Base-by-base conservation (phyloP, 1,140 invertebrate species). In the Druon quercuslanigerum region DNA sequence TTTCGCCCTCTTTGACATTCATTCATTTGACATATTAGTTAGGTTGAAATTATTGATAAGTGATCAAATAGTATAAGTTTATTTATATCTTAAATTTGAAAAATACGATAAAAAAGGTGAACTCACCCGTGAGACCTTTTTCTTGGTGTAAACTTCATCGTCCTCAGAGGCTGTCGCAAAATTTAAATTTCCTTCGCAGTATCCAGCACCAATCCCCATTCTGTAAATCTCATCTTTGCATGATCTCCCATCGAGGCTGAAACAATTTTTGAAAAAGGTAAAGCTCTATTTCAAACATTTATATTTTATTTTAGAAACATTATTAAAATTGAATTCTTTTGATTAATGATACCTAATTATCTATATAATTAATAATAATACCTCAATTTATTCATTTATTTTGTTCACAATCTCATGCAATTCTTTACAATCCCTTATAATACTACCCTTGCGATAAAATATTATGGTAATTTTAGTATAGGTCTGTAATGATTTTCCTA, bases 101-200 rank as follows among this genome's bases (percentile, higher is more conserved):
- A 51, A 9, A 20, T 17, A 16, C 12, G 4, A 19, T 51, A 7
- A 73, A 73, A 56, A 71, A 17, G 14, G 5, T 19, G 71, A 72
- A 89, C 90, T 90, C 73, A 92, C 91, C 83, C 91, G 89, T 2
- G 91, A 92, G 9, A 92, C 90, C 86, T 92, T 92, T 80, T 92
- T 92, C 85, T 92, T 92, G 3, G 88, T 87, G 25, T 92, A 92
- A 50, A 91, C 86, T 77, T 92, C 91, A 78, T 92, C 91, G 71
- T 92, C 91, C 74, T 92, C 91, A 8, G 90, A 91, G 8, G 90
- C 91, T 17, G 90, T 92, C 7, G 91, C 85, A 73, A 92, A 92
- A 72, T 92, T 92, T 46, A 92, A 79, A 76, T 91, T 91, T 70
- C 89, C 86, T 76, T 91, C 90, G 82, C 91, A 91, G 56, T 91